These are phyloP conservation scores for Centropristis striata DNA, from an alignment of 2,113 vertebrate species.

Conservation along the genomic window DNA sequence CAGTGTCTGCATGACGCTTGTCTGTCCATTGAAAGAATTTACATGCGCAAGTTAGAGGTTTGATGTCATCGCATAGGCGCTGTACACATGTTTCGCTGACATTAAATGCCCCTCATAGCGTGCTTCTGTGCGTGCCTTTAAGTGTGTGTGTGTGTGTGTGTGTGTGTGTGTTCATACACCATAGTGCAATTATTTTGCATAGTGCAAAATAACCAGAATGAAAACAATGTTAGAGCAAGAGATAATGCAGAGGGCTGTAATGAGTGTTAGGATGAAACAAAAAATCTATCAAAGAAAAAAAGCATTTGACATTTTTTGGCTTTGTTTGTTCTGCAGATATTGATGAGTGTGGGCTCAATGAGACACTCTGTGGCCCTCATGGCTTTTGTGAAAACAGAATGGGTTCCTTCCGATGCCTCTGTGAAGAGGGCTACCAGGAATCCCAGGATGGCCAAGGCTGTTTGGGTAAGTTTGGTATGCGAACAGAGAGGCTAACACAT, in stretches of 20 bases:
- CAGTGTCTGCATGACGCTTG: too few species aligned
- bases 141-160: too few species aligned
- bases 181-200: not conserved
- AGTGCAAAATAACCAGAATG: not conserved
- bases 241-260: too few species aligned
- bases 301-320: not conserved
- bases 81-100: too few species aligned
- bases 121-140: too few species aligned
- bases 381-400: conserved; percentile 95
- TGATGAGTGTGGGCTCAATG: conserved; percentile 92
- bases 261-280: not conserved
- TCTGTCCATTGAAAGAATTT: too few species aligned
- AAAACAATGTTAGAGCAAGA: too few species aligned
- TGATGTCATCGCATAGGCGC: too few species aligned
- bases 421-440: conserved; percentile 94
- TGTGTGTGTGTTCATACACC: too few species aligned
- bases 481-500: too few species aligned
- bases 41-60: too few species aligned
- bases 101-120: too few species aligned
- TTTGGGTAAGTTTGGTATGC: conserved; percentile 87
- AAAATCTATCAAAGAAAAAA: not conserved
- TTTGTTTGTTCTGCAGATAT: conserved; percentile 88
- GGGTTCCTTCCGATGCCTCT: conserved; percentile 94
- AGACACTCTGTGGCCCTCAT: conserved; percentile 89
- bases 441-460: conserved; percentile 89